Conservation (phyloP, 30 jellyfish, hydroid and myxozoan species). For the Pelagia noctiluca region DNA sequence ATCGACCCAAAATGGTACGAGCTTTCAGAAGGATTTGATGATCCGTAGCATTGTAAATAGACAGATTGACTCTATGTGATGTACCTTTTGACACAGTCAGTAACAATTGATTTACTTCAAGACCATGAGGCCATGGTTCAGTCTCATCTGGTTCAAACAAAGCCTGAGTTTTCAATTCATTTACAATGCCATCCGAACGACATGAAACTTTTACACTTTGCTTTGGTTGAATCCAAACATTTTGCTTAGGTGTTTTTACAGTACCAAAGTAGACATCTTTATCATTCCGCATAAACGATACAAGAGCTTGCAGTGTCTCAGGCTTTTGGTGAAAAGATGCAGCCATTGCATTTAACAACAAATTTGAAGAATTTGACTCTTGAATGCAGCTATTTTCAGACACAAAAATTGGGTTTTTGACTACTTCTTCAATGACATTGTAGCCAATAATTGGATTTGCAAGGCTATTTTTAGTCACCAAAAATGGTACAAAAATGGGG, state of each 20-base stretch:
- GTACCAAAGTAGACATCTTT: slow-evolving; percentile 30
- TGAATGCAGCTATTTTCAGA: slow-evolving; percentile 22
- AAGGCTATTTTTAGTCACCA: slow-evolving; percentile 29
- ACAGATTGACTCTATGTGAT: slow-evolving; percentile 14
- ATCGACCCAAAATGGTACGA: slow-evolving; percentile 53
- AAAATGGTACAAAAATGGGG: slow-evolving; percentile 42
- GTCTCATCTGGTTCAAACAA: slow-evolving; percentile 44
- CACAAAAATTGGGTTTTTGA: slow-evolving; percentile 1
- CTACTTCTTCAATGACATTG: slow-evolving; percentile 37
- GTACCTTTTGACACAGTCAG: slow-evolving; percentile 25
- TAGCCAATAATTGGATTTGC: slow-evolving; percentile 46
- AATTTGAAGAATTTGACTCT: background rate
- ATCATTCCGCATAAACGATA: slow-evolving; percentile 6
- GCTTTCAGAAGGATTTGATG: slow-evolving; percentile 21
- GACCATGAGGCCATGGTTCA: slow-evolving; percentile 43
- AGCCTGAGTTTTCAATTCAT: slow-evolving; percentile 21
- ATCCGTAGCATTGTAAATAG: slow-evolving; percentile 31
- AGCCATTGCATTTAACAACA: slow-evolving; percentile 11
- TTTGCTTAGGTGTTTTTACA: slow-evolving; percentile 46
- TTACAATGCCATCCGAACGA: slow-evolving; percentile 17
- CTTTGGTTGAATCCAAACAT: slow-evolving; percentile 44
- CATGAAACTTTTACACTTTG: slow-evolving; percentile 43
- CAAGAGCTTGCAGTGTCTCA: slow-evolving; percentile 40
- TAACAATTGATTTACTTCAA: slow-evolving; percentile 20
- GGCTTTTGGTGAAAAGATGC: slow-evolving; percentile 17